phyloP scores from a whole-genome alignment of 2,888 invertebrate genomes.

The Villa cingulata region DNA sequence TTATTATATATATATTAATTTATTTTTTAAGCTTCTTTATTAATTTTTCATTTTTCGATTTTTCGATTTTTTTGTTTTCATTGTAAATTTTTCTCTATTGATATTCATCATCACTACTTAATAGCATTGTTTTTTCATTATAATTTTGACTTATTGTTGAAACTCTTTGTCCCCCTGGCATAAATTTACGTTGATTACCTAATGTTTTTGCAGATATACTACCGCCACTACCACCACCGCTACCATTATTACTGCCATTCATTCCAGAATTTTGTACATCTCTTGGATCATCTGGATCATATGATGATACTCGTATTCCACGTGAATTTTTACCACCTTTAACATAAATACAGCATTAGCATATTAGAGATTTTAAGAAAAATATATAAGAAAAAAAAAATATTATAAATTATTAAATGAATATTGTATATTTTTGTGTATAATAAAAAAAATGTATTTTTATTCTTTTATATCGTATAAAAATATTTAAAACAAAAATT shows the following conservation, averaged over 20 bases:
- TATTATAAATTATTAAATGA: no score
- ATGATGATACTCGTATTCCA: conserved; percentile 51
- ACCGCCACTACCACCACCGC: conserved; percentile 33
- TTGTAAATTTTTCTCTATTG: conserved; percentile 32
- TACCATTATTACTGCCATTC: conserved; percentile 36
- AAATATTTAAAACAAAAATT: no score
- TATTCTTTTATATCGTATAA: no score
- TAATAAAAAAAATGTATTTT: no score
- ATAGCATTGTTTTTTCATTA: conserved; percentile 89
- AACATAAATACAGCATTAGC: neutral
- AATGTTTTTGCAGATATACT: conserved; percentile 37
- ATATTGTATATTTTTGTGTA: no score
- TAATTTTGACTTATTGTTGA: conserved; percentile 74
- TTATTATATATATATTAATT: no score
- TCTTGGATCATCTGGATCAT: conserved; percentile 54
- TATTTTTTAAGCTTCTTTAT: neutral
- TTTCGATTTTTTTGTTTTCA: neutral
- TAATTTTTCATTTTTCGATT: neutral
- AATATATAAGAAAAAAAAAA: no score
- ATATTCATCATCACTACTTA: conserved; percentile 92
- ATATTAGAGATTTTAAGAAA: no score
- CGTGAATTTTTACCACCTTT: conserved; percentile 49
- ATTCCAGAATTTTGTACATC: conserved; percentile 17
- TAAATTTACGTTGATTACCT: conserved; percentile 40
- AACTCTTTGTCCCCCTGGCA: conserved; percentile 55